phyloP scores from a whole-genome alignment of 2,888 invertebrate species.

The Xylota sylvarum region DNA sequence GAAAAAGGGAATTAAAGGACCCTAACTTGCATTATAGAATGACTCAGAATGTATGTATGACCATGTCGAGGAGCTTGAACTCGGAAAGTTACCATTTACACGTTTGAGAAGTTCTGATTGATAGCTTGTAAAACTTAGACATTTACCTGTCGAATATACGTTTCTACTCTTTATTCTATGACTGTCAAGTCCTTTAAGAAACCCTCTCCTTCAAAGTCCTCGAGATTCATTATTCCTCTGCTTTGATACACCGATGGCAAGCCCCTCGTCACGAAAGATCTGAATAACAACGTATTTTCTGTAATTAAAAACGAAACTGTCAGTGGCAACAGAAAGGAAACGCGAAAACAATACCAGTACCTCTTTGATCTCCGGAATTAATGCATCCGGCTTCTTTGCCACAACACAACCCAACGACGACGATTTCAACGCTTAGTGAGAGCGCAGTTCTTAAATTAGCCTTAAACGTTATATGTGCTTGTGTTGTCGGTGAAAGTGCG shows the following conservation, averaged over 20 bases:
- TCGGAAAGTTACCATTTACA: too few relatives aligned
- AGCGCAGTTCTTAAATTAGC: slow-evolving; percentile 13
- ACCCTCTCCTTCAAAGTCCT: too few relatives aligned
- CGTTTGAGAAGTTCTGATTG: too few relatives aligned
- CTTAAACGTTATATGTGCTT: background rate
- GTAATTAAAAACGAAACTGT: background rate
- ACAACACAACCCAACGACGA: background rate
- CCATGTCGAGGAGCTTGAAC: too few relatives aligned
- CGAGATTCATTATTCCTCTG: too few relatives aligned
- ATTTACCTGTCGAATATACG: too few relatives aligned
- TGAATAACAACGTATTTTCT: background rate
- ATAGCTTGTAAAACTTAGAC: too few relatives aligned
- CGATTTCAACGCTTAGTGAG: background rate
- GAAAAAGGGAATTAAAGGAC: too few relatives aligned
- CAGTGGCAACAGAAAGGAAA: background rate
- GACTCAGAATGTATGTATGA: background rate
- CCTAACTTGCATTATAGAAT: background rate
- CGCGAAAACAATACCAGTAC: background rate
- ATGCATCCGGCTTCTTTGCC: background rate
- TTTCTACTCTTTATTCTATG: too few relatives aligned
- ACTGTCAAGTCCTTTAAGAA: too few relatives aligned
- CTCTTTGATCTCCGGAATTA: background rate
- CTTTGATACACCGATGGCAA: too few relatives aligned
- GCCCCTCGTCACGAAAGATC: background rate
- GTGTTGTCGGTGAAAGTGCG: background rate